Evolutionary conservation across 53 echinoderm and acorn worm genomes (phyloP).

Genomic region (Patiria pectinifera): DNA sequence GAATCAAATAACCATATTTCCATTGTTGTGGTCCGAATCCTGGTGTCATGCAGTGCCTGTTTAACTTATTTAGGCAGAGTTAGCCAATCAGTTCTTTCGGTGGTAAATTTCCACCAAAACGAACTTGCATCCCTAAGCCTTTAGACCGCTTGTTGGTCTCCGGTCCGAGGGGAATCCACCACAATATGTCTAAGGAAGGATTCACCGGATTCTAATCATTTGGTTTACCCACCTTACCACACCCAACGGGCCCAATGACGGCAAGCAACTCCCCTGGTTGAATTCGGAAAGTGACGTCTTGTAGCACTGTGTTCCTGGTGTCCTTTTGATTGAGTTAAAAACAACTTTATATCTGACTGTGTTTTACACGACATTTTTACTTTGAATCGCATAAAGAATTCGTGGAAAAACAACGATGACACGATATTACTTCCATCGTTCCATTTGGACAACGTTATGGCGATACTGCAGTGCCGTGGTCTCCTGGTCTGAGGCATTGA

Average conservation of each 20-base stretch:
- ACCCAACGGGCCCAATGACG: constrained; percentile 93
- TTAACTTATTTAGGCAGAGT: too few relatives aligned
- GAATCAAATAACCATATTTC: too few relatives aligned
- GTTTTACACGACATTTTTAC: background rate
- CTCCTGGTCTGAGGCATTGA: too few relatives aligned
- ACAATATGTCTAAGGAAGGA: background rate
- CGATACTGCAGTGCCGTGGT: too few relatives aligned
- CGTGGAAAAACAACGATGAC: background rate
- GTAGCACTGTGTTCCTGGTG: background rate
- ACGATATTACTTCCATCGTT: background rate
- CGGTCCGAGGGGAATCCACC: too few relatives aligned
- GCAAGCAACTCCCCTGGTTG: constrained; percentile 86
- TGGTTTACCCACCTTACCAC: constrained; percentile 80
- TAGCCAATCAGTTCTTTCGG: too few relatives aligned
- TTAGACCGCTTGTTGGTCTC: too few relatives aligned
- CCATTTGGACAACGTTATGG: background rate
- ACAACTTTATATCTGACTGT: background rate
- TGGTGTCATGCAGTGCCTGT: too few relatives aligned
- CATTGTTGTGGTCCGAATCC: too few relatives aligned
- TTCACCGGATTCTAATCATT: background rate
- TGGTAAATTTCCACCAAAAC: too few relatives aligned
- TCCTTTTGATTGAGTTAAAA: background rate
- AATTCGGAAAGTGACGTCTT: constrained; percentile 55
- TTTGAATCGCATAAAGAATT: background rate
- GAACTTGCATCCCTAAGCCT: too few relatives aligned